phyloP scores from a whole-genome alignment of 2,113 vertebrate genomes.

The Heloderma charlesbogerti region DNA sequence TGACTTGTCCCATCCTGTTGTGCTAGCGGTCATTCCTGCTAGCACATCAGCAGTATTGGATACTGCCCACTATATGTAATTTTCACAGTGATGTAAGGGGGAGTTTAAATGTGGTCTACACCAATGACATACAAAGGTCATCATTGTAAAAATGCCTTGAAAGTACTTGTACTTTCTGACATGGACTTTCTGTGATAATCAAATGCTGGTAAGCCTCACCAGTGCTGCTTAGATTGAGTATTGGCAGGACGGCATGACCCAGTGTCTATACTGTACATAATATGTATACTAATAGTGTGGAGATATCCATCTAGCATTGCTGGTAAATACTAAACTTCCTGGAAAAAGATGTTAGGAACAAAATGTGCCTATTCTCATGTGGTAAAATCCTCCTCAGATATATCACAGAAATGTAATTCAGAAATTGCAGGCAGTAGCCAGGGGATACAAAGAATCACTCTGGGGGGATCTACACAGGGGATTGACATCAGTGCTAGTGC shows the following conservation, averaged over 20 bases:
- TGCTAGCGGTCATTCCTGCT: no score
- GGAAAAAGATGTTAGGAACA: background rate
- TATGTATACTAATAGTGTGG: background rate
- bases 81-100: background rate
- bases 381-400: background rate
- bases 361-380: background rate
- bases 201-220: background rate
- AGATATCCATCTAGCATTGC: background rate
- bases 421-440: background rate
- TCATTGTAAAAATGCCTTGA: background rate
- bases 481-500: no score
- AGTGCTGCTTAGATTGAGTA: background rate
- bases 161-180: background rate
- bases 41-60: no score
- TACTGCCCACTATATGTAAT: background rate
- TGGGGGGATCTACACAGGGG: no score
- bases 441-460: background rate
- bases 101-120: background rate
- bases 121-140: background rate
- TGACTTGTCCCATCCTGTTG: no score
- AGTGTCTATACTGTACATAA: no score
- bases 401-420: background rate
- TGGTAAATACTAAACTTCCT: background rate
- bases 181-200: background rate
- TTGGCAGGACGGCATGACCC: background rate